Base-by-base conservation (phyloP, 1,140 invertebrate species). In the Drosophila tsacasi region DNA sequence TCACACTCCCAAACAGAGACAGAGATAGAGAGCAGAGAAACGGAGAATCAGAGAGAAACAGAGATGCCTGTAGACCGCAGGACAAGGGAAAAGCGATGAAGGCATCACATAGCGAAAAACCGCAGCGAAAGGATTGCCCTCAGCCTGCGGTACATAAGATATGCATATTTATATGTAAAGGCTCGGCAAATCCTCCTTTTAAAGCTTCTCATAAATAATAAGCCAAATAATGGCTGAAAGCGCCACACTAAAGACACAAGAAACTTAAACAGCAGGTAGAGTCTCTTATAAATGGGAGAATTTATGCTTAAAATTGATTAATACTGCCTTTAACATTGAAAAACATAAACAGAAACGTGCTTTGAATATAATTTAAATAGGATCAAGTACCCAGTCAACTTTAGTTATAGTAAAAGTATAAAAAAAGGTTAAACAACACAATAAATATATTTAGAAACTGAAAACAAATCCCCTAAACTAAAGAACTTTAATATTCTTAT, bases 141-240 rank as follows among this genome's bases (percentile, higher is more conserved):
- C 55, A 52, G 47, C 57, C 19, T 59, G 62, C 37, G 52, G 67
- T 49, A 39, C 47, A 47, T 64, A 27, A 42, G 42, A 63, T 52
- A 61, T 47, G 30, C 15, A 52, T 57, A 37, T 30, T 39, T 49
- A 71, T 35, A 32, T 32, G n/a, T 23, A 59, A 39, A 25, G 32
- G 23, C 50, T 50, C 55, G 47, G 7, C 1, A 13, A 2, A 1
- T 23, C 21, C 15, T 23, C 6, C 8, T 54, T 60, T 61, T 63
- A 52, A 49, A 59, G 52, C 64, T 44, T 46, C 75, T 81, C 84
- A 84, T 87, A 87, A 87, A 87, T 87, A 90, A 81, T 87, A 61
- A 61, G 42, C 50, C 49, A 78, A 67, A 65, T 83, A 72, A 65
- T 83, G 73, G 79, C 68, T 54, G 25, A 42, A 49, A 25, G 42